Evolutionary conservation across 1,140 invertebrate species (phyloP).

Genomic region (Anastrepha obliqua): DNA sequence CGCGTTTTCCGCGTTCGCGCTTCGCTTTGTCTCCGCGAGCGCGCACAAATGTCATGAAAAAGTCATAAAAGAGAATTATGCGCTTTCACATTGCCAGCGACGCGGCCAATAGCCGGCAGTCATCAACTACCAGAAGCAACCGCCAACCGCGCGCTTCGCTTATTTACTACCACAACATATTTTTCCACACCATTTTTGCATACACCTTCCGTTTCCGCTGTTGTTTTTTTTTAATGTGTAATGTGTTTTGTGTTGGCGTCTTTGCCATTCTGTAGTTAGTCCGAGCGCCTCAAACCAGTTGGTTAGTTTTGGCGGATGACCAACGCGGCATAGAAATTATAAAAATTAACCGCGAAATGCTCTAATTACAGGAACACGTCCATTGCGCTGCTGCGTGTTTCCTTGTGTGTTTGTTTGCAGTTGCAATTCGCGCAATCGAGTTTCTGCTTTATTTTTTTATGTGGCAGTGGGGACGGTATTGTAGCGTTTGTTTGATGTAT

Average conservation of each 20-base stretch:
- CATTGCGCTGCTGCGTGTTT: neutral
- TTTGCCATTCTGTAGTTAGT: neutral
- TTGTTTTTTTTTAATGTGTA: neutral
- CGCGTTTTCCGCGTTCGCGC: slow-evolving; percentile 54
- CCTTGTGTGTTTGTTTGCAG: neutral
- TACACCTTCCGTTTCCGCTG: slow-evolving; percentile 52
- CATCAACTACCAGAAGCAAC: neutral
- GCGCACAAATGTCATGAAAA: slow-evolving; percentile 53
- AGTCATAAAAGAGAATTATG: slow-evolving; percentile 59
- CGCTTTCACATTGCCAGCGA: slow-evolving; percentile 36
- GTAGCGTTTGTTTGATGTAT: slow-evolving; percentile 48
- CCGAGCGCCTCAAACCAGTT: neutral
- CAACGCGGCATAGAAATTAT: slow-evolving; percentile 55
- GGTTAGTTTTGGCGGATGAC: slow-evolving; percentile 22
- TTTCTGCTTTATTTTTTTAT: neutral
- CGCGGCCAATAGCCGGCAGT: neutral
- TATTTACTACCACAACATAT: neutral
- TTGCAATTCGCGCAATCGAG: neutral
- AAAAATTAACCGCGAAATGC: slow-evolving; percentile 57
- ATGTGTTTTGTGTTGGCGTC: slow-evolving; percentile 31
- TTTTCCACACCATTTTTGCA: neutral
- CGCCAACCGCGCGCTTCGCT: neutral
- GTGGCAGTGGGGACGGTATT: no score
- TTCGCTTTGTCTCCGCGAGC: slow-evolving; percentile 10
- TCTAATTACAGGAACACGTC: slow-evolving; percentile 57